Conservation (phyloP, 2,888 invertebrate species). For the Gandaritis pyraliata region DNA sequence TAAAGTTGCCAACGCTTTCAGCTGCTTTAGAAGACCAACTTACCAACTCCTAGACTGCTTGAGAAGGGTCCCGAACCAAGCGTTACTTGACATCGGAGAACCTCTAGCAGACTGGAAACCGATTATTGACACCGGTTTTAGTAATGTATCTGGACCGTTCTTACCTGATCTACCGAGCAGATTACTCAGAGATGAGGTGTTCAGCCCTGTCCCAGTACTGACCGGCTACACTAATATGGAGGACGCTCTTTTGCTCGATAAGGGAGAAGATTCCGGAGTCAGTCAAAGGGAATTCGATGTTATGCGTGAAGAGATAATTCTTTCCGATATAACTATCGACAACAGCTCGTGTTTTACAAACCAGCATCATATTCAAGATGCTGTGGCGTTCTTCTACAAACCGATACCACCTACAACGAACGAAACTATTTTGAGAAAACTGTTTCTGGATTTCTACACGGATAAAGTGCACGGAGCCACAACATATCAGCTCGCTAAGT, state of each 20-base stretch:
- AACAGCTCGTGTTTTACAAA: constrained; percentile 86
- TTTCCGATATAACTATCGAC: constrained; percentile 84
- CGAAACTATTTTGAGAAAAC: constrained; percentile 85
- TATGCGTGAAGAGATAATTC: constrained; percentile 86
- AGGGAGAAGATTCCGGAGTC: constrained; percentile 85
- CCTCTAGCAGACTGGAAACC: constrained; percentile 89
- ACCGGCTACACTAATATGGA: constrained; percentile 94
- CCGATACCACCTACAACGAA: constrained; percentile 87
- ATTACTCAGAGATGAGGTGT: constrained; percentile 85
- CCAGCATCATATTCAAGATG: constrained; percentile 87
- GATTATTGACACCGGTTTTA: constrained; percentile 88
- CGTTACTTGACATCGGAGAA: constrained; percentile 86
- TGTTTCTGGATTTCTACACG: constrained; percentile 89
- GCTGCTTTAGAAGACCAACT: constrained; percentile 88
- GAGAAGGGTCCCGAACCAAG: constrained; percentile 84
- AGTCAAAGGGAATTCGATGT: constrained; percentile 85
- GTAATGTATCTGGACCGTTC: constrained; percentile 87
- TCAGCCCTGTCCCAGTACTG: constrained; percentile 88
- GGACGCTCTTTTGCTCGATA: constrained; percentile 87
- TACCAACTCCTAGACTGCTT: constrained; percentile 88
- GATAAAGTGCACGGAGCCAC: constrained; percentile 91
- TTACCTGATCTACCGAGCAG: constrained; percentile 87
- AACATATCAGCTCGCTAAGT: constrained; percentile 87
- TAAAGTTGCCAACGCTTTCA: constrained; percentile 86
- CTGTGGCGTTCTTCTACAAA: constrained; percentile 90